Base-by-base conservation (phyloP, 2,888 invertebrate species). In the Drosophila histrio region DNA sequence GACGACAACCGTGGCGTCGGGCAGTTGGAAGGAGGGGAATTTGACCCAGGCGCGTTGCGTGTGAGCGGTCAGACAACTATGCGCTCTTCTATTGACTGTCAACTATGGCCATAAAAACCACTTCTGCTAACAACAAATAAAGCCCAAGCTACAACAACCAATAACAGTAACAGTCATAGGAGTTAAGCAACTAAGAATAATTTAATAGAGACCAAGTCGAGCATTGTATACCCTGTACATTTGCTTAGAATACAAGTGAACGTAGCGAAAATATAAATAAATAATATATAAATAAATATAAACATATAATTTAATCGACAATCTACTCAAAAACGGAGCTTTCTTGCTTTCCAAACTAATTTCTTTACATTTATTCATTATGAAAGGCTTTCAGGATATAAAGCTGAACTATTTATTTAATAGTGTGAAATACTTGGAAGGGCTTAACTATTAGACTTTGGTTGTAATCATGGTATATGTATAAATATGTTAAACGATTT, bases 51-150 rank as follows among this genome's bases (percentile, higher is more conserved):
- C n/a, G 17, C 44, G 15, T 5, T 5, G 17, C 6, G 22, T 32
- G 56, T 24, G 41, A 49, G 49, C 41, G 72, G 71, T 60, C 76
- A 70, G 59, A 64, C 52, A 75, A 79, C 71, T 70, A 70, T 79
- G 79, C 49, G 56, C 65, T 56, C 38, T 57, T 69, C 79, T 66
- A 71, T 74, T 72, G 70, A 66, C 78, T 80, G 80, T 87, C 80
- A 77, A 54, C n/a, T 75, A 75, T 24, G 83, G 66, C 59, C 88
- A 81, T 81, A 78, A 81, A 81, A 85, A 70, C 75, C 82, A 81
- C 82, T 87, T 60, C 28, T 60, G 58, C 61, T 54, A 44, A 44
- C 44, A 62, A 78, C 73, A 87, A 80, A 81, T 74, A 87, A 61
- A 61, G 61, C 50, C 54, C 2, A 50, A 50, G 19, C 41, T 19